Evolutionary conservation across 2,888 invertebrate species (phyloP).

Genomic region (Drosophila meridionalis): DNA sequence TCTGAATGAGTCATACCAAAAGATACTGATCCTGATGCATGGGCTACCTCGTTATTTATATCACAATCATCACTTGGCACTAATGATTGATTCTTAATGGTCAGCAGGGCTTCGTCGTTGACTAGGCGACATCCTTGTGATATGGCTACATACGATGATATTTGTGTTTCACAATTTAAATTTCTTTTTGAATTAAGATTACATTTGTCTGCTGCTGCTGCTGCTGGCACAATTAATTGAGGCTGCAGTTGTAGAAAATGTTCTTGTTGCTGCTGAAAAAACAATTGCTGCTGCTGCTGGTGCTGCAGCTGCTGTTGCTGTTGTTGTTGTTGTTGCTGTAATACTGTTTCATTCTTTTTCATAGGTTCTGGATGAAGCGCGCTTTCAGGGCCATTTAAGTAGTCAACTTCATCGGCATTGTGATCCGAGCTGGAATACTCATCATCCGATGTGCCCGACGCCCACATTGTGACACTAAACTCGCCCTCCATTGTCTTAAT

Average conservation of each 20-base stretch:
- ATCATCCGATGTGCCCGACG: slow-evolving; percentile 94
- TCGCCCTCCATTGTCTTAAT: slow-evolving; percentile 99
- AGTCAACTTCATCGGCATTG: slow-evolving; percentile 89
- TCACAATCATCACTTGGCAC: slow-evolving; percentile 37
- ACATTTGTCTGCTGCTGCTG: not conserved
- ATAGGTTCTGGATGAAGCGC: slow-evolving; percentile 8
- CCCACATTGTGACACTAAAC: slow-evolving; percentile 99
- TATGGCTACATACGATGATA: slow-evolving; percentile 6
- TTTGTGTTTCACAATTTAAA: slow-evolving; percentile 27
- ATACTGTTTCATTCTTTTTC: slow-evolving; percentile 37
- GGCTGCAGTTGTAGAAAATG: slow-evolving; percentile 49
- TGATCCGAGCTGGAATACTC: slow-evolving; percentile 96
- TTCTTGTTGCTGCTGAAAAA: slow-evolving; percentile 60
- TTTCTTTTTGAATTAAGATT: slow-evolving; percentile 10
- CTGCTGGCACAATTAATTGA: slow-evolving; percentile 29
- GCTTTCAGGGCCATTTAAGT: slow-evolving; percentile 86
- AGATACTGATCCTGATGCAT: slow-evolving; percentile 21
- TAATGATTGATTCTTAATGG: slow-evolving; percentile 22
- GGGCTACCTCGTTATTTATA: slow-evolving; percentile 24
- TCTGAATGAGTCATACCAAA: slow-evolving; percentile 27
- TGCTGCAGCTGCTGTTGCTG: slow-evolving; percentile 36
- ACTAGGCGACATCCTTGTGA: slow-evolving; percentile 22
- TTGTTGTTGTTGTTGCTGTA: slow-evolving; percentile 14
- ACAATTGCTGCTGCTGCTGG: slow-evolving; percentile 47
- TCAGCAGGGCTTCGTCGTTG: slow-evolving; percentile 12